phyloP scores from a whole-genome alignment of 1,140 invertebrate genomes.

The Saccostrea glomerata region DNA sequence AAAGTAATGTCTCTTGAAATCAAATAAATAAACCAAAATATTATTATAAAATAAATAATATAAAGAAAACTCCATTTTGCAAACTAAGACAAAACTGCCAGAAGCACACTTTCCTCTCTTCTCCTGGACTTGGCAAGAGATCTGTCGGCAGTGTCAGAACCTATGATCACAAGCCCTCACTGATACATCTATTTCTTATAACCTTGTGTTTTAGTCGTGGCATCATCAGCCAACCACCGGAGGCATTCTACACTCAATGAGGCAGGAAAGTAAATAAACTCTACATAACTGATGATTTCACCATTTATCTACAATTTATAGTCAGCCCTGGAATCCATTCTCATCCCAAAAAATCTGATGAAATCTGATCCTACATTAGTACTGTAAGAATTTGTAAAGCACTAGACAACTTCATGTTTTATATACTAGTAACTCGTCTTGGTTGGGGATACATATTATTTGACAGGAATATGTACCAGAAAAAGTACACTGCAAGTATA shows the following conservation, averaged over 20 bases:
- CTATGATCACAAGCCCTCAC: background rate
- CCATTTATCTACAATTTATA: background rate
- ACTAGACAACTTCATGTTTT: background rate
- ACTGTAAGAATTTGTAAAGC: background rate
- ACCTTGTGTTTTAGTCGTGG: background rate
- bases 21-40: background rate
- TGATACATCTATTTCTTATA: background rate
- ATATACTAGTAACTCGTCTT: too few relatives aligned
- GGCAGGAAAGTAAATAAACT: background rate
- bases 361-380: background rate
- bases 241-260: constrained; percentile 20
- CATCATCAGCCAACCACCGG: constrained; percentile 1
- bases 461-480: too few relatives aligned
- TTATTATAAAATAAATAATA: background rate
- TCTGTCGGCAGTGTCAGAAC: background rate
- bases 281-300: background rate
- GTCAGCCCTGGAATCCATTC: background rate
- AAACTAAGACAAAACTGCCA: background rate
- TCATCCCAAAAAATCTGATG: background rate
- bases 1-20: too few relatives aligned
- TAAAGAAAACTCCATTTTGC: background rate
- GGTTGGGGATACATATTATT: too few relatives aligned
- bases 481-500: too few relatives aligned
- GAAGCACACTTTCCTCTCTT: background rate
- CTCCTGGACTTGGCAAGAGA: background rate